Percentiles rank a stretch among this genome's conserved stretches.
Evolutionary conservation across 2,113 vertebrate genomes (phyloP).

Genomic region (Podarcis muralis): DNA sequence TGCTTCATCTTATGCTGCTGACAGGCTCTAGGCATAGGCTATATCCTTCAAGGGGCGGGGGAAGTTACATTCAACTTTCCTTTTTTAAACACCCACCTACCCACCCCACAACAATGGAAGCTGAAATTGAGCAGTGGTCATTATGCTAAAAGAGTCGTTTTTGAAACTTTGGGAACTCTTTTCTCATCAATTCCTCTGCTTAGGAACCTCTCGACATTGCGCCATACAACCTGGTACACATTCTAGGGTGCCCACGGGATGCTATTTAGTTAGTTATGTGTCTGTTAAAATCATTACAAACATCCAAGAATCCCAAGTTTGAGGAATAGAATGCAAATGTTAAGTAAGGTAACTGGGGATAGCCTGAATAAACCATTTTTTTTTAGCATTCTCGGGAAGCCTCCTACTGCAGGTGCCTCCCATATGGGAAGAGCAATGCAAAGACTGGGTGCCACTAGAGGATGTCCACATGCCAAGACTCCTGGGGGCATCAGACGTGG

Average conservation of each 20-base stretch:
- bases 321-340: too few species aligned
- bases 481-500: neutral
- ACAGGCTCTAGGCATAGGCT: slow-evolving; percentile 55
- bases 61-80: slow-evolving; percentile 38
- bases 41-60: slow-evolving; percentile 22
- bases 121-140: slow-evolving; percentile 28
- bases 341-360: too few species aligned
- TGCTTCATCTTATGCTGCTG: slow-evolving; percentile 59
- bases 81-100: neutral
- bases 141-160: neutral
- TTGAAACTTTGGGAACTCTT: neutral
- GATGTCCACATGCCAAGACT: neutral
- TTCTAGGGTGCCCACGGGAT: too few species aligned
- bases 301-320: too few species aligned
- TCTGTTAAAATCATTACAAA: too few species aligned
- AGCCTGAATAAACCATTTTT: too few species aligned
- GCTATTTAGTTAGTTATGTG: too few species aligned
- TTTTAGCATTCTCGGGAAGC: too few species aligned
- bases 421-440: too few species aligned
- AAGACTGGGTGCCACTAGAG: too few species aligned
- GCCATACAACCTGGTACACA: neutral
- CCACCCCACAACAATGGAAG: slow-evolving; percentile 5
- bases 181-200: neutral
- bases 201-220: neutral
- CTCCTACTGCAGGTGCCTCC: too few species aligned